phyloP scores from a whole-genome alignment of 2,888 invertebrate genomes.

The Galerucella pusilla region DNA sequence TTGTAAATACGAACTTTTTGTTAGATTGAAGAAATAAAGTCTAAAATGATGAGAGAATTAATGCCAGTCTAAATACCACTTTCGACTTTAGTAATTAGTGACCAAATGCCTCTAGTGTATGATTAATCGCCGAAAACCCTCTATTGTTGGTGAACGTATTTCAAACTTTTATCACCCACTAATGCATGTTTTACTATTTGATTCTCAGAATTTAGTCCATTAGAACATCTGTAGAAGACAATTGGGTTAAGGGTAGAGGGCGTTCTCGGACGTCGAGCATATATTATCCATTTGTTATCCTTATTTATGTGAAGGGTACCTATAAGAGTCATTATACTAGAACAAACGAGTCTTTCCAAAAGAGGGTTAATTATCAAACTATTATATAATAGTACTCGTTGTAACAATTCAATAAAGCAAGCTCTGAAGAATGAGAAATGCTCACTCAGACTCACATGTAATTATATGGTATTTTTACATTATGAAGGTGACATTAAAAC shows the following conservation, averaged over 20 bases:
- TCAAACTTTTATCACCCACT: conserved; percentile 42
- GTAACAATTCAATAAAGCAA: no score
- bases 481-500: no score
- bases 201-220: conserved; percentile 39
- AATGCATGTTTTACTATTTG: conserved; percentile 32
- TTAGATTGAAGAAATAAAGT: conserved; percentile 36
- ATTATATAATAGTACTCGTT: no score
- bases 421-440: no score
- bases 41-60: conserved; percentile 41
- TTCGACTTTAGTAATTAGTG: conserved; percentile 50
- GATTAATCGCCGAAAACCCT: conserved; percentile 49
- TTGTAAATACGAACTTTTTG: conserved; percentile 46
- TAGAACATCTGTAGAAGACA: conserved; percentile 45
- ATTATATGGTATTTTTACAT: no score
- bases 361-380: neutral
- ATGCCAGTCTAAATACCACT: conserved; percentile 43
- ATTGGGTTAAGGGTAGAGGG: conserved; percentile 21
- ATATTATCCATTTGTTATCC: conserved; percentile 8
- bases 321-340: neutral
- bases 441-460: no score
- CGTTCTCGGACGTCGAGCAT: conserved; percentile 8
- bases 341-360: neutral
- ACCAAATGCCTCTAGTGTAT: conserved; percentile 46
- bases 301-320: conserved; percentile 3
- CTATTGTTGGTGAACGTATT: conserved; percentile 42